These are phyloP conservation scores for Hydrotaea cyrtoneurina DNA, from an alignment of 2,888 invertebrate genomes.

Conservation along the genomic window DNA sequence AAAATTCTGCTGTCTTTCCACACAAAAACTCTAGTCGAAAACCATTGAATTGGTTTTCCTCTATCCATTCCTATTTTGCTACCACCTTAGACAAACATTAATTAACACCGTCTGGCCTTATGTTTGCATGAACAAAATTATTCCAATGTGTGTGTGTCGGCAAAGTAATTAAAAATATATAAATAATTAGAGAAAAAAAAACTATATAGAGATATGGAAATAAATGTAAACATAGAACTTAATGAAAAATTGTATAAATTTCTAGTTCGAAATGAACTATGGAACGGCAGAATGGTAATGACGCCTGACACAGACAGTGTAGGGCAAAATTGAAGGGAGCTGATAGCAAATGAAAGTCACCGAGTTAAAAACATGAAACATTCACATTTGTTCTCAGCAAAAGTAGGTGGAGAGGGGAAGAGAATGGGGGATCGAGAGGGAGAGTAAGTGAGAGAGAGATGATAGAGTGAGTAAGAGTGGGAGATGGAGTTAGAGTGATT, in stretches of 20 bases:
- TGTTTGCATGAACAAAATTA: background rate
- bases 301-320: conserved; percentile 4
- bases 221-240: background rate
- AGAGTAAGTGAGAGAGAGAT: no score
- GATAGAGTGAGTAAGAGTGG: no score
- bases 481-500: no score
- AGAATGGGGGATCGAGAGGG: no score
- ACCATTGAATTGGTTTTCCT: background rate
- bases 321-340: background rate
- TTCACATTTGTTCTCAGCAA: no score
- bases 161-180: conserved; percentile 28
- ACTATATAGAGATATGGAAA: background rate
- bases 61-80: background rate
- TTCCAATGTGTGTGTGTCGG: background rate
- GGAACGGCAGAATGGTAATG: background rate
- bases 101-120: background rate
- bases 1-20: no score
- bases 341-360: no score
- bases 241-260: conserved; percentile 1
- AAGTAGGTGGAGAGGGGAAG: no score
- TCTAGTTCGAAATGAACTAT: conserved; percentile 12
- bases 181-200: conserved; percentile 15
- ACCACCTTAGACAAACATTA: background rate
- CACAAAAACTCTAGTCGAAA: no score
- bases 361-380: no score